Conservation (phyloP, 1,140 invertebrate genomes). For the Heliothis virescens region DNA sequence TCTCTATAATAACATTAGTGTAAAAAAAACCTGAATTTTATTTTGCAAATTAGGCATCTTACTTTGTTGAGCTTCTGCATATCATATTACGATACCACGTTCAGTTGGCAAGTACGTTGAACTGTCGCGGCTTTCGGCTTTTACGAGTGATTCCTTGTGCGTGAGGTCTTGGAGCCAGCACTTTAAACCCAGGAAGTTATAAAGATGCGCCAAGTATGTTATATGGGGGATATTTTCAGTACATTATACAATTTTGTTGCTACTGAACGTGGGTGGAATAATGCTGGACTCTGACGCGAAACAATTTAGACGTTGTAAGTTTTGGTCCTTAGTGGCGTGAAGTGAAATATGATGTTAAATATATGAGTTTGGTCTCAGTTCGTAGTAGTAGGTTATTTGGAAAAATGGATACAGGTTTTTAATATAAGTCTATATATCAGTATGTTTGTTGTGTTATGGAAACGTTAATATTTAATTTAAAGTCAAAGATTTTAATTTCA, state of each 20-base stretch:
- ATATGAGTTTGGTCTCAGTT: too few relatives aligned
- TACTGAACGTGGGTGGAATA: conserved; percentile 9
- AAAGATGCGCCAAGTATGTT: conserved; percentile 18
- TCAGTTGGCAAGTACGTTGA: conserved; percentile 28
- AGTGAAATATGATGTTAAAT: background rate
- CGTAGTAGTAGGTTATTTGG: too few relatives aligned
- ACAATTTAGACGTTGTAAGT: background rate
- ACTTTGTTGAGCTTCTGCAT: background rate
- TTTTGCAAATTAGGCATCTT: too few relatives aligned
- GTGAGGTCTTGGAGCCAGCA: conserved; percentile 17
- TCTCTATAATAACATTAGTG: too few relatives aligned
- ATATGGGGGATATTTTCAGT: conserved; percentile 1
- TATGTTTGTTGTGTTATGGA: too few relatives aligned
- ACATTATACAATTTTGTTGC: conserved; percentile 27
- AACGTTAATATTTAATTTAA: too few relatives aligned
- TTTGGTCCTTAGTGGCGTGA: background rate
- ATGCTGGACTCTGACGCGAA: background rate
- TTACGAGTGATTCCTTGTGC: conserved; percentile 40
- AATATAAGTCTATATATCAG: too few relatives aligned
- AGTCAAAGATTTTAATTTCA: too few relatives aligned
- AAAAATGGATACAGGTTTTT: too few relatives aligned
- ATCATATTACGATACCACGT: background rate
- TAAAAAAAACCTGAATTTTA: too few relatives aligned
- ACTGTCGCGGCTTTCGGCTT: conserved; percentile 39
- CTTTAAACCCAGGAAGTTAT: conserved; percentile 25